phyloP scores from a whole-genome alignment of 2,888 invertebrate species.

The Ceratothoa steindachneri region DNA sequence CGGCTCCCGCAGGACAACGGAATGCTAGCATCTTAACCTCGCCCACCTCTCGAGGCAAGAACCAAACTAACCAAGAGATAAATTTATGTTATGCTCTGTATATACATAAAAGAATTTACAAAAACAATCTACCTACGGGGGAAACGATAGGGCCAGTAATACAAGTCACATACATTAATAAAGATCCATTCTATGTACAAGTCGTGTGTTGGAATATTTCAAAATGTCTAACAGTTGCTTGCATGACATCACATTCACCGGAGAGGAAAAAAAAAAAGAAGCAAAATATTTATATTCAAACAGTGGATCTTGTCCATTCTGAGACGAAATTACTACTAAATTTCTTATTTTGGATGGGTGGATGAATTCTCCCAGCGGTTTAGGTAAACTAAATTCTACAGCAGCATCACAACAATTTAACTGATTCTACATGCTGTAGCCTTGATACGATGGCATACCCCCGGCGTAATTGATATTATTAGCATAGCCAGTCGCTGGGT shows the following conservation, averaged over 20 bases:
- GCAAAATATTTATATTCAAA: background rate
- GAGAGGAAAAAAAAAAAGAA: background rate
- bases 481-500: slow-evolving; percentile 57
- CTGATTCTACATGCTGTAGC: slow-evolving; percentile 61
- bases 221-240: background rate
- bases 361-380: background rate
- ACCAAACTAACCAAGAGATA: too few species aligned
- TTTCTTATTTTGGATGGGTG: slow-evolving; percentile 19
- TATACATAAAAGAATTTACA: background rate
- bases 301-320: background rate
- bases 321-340: background rate
- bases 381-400: background rate
- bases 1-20: too few species aligned
- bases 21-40: too few species aligned
- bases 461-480: slow-evolving; percentile 52
- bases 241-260: slow-evolving; percentile 3
- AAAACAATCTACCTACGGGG: background rate
- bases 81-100: background rate
- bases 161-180: slow-evolving; percentile 9
- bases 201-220: background rate
- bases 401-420: slow-evolving; percentile 5
- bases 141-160: background rate
- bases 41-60: too few species aligned
- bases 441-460: slow-evolving; percentile 60
- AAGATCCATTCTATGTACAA: slow-evolving; percentile 9